These are phyloP conservation scores for Eretmocerus hayati DNA, from an alignment of 2,888 invertebrate genomes.

Conservation along the genomic window DNA sequence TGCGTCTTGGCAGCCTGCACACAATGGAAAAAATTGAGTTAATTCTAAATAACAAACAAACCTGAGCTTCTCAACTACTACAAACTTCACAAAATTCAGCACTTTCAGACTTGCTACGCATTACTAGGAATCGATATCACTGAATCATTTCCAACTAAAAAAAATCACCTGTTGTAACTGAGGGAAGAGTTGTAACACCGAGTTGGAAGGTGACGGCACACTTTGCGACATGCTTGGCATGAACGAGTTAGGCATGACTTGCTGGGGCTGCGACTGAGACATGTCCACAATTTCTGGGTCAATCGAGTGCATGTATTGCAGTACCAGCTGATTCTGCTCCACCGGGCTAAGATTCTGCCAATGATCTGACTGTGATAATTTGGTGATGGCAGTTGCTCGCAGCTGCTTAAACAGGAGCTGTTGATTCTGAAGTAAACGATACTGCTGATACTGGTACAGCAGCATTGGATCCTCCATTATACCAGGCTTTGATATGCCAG, in stretches of 20 bases:
- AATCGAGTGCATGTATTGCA: constrained; percentile 46
- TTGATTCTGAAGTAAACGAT: constrained; percentile 36
- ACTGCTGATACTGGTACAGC: constrained; percentile 22
- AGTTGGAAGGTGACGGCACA: constrained; percentile 45
- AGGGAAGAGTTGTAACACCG: constrained; percentile 52
- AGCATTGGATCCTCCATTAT: constrained; percentile 31
- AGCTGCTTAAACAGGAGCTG: constrained; percentile 43
- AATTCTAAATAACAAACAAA: no score
- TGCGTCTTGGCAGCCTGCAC: constrained; percentile 31
- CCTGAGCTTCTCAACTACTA: no score
- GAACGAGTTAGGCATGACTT: constrained; percentile 10
- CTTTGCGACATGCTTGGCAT: constrained; percentile 32
- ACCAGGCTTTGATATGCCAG: constrained; percentile 35
- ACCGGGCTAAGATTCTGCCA: constrained; percentile 49
- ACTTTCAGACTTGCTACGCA: no score
- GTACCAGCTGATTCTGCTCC: constrained; percentile 51
- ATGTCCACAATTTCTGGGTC: constrained; percentile 10
- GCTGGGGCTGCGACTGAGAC: constrained; percentile 5
- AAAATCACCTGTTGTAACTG: constrained; percentile 53
- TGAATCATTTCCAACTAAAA: no score
- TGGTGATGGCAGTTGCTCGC: constrained; percentile 39
- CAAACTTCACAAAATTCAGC: no score
- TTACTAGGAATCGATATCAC: no score
- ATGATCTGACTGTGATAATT: constrained; percentile 46
- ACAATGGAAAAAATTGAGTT: no score